Evolutionary conservation across 2,888 invertebrate species (phyloP), one percentile per base, ranked within the genome.

Genomic region (Clunio marinus): DNA sequence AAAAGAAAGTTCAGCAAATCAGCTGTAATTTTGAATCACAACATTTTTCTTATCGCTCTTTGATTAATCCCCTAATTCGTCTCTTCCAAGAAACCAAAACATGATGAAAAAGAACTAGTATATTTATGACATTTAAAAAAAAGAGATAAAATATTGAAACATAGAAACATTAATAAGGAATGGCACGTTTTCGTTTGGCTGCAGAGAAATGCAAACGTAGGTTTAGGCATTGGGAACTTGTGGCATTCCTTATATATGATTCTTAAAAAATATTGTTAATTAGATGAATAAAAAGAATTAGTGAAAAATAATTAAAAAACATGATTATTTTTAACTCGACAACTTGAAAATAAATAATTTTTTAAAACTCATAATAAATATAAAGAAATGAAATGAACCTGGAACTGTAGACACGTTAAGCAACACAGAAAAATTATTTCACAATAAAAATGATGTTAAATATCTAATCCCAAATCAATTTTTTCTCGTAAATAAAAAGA

Each of bases 281-380:
- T 66, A 66, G 66, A 66, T 66, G 66, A 66, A 66, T 66, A 66
- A 66, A 63, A 62, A 59, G 17, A 25, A 59, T 59, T 59, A 59
- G 35, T 35, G 27, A 35, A 59, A 35, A 3, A 22, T 10, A 22
- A 24, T n/a, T 7, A 46, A 15, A 46, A 46, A 46, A 15, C 46
- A n/a, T 55, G 17, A 55, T 55, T 55, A 59, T 25, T 10, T 35
- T 27, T 59, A 59, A 35, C 59, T 51, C 27, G 15, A 27, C 2
- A 8, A 27, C 57, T 10, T 25, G 8, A 51, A 22, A 22, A 22
- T 3, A 57, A 57, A 27, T 27, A 27, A 27, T 57, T 57, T 27
- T 57, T 24, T 57, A 27, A 63, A 63, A 27, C 2, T 2, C 2
- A 17, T 59, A 35, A 41, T n/a, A 4, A 41, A 41, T 32, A 8